Conservation (phyloP, 2,797 vertebrate species). For the Graptemys geographica region DNA sequence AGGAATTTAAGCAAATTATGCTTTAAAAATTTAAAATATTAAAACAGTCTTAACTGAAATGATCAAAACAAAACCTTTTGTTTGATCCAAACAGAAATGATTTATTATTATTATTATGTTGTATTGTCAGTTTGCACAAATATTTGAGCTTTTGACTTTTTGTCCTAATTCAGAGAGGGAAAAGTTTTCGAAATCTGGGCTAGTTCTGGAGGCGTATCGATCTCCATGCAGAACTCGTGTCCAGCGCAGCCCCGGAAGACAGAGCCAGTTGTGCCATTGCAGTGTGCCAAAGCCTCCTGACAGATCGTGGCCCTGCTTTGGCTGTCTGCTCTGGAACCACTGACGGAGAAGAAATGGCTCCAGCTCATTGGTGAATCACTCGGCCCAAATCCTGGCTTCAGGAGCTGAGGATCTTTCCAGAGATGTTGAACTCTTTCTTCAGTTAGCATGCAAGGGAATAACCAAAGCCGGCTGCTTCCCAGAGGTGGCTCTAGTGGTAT, state of each 20-base stretch:
- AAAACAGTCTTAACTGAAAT: background rate
- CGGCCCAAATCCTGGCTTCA: background rate
- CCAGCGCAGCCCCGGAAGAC: background rate
- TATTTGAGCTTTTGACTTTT: background rate
- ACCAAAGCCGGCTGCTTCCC: background rate
- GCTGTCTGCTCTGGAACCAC: background rate
- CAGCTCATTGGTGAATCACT: background rate
- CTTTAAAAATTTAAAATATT: slow-evolving; percentile 1
- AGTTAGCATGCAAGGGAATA: background rate
- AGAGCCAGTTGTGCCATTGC: background rate
- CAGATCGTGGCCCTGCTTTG: background rate
- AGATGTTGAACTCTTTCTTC: background rate
- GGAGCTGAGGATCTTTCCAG: background rate
- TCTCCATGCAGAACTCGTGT: background rate
- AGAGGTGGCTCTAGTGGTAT: background rate
- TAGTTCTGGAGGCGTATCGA: no score
- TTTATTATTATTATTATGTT: background rate
- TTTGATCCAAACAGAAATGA: background rate
- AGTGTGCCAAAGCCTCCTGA: background rate
- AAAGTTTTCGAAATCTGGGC: background rate
- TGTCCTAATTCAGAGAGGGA: background rate
- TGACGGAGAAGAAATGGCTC: background rate
- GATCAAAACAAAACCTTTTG: background rate
- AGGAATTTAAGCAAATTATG: background rate
- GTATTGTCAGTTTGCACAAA: background rate